phyloP scores from a whole-genome alignment of 2,113 vertebrate species.

The Seriola quinqueradiata region DNA sequence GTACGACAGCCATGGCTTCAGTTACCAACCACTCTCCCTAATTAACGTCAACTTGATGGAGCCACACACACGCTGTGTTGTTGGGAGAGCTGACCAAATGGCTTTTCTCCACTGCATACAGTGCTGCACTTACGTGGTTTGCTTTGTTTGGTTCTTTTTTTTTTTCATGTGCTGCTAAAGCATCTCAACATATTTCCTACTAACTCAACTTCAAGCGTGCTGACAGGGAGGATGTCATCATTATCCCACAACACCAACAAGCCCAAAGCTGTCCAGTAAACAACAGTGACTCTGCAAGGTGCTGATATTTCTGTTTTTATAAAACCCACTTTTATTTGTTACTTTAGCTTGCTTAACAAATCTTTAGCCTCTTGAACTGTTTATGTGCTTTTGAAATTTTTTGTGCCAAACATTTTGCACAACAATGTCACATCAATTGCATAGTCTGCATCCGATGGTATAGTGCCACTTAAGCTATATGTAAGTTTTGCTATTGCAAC shows the following conservation, averaged over 20 bases:
- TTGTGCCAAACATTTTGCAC: background rate
- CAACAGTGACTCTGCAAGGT: background rate
- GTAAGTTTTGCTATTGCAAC: too few species aligned
- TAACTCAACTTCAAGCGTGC: background rate
- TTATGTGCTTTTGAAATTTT: background rate
- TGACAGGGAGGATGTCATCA: slow-evolving; percentile 15
- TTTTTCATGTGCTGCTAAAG: slow-evolving; percentile 1
- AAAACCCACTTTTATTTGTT: background rate
- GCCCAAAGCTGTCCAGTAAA: background rate
- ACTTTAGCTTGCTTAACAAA: background rate
- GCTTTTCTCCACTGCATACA: background rate
- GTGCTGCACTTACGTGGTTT: background rate
- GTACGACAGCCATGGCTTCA: slow-evolving; percentile 47
- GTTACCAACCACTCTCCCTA: slow-evolving; percentile 54
- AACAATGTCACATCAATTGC: background rate
- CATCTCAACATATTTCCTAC: background rate
- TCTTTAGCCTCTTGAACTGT: background rate
- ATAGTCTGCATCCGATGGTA: background rate
- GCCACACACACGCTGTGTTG: slow-evolving; percentile 17
- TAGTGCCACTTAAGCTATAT: background rate
- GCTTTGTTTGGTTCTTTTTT: background rate
- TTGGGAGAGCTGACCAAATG: slow-evolving; percentile 24
- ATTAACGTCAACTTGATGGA: slow-evolving; percentile 66
- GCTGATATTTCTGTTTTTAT: background rate
- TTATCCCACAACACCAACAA: background rate